Base-by-base conservation (phyloP, 2,888 invertebrate species). In the Nebria brevicollis region DNA sequence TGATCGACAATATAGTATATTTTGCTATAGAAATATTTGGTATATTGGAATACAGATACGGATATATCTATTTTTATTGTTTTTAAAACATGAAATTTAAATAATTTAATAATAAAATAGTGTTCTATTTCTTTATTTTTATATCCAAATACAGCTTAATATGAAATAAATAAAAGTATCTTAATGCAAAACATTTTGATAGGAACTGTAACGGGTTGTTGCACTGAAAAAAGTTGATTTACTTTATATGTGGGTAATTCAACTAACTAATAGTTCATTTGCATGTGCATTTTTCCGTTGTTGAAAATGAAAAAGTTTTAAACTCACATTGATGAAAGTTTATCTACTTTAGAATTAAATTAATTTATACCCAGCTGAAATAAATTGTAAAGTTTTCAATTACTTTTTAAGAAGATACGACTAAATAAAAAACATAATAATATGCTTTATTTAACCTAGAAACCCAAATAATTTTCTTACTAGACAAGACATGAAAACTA, bases 341-440 rank as follows among this genome's bases (percentile, higher is more conserved):
- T 70, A 25, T 34, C 70, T 25, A 70, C 20, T 70, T 70, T 25
- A 20, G 15, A 70, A 70, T 70, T 70, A 20, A 70, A 70, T 70
- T 70, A 70, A 70, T 26, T 26, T 54, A 54, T 54, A 26, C 70
- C 11, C 70, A 25, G 5, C 70, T 10, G 10, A 25, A 25, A 68
- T 68, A 68, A 68, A 68, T 15, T 68, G 7, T 20, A 20, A 68
- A 68, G 68, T 68, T 70, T 70, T n/a, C 70, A 70, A 70, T 70
- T 70, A 70, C 70, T 70, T 70, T 70, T 20, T 25, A 54, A 54
- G 54, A 54, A 54, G 8, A 54, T 54, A 54, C 8, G 54, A 54
- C 11, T 8, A 70, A 70, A 66, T 8, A 66, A 68, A 68, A 68
- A 25, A 13, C 68, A 70, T 70, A 15, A 70, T 70, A 15, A 25